Evolutionary conservation across 1,140 invertebrate species (phyloP), one percentile per base, ranked within the genome.

Genomic region (Holcopasites calliopsidis): DNA sequence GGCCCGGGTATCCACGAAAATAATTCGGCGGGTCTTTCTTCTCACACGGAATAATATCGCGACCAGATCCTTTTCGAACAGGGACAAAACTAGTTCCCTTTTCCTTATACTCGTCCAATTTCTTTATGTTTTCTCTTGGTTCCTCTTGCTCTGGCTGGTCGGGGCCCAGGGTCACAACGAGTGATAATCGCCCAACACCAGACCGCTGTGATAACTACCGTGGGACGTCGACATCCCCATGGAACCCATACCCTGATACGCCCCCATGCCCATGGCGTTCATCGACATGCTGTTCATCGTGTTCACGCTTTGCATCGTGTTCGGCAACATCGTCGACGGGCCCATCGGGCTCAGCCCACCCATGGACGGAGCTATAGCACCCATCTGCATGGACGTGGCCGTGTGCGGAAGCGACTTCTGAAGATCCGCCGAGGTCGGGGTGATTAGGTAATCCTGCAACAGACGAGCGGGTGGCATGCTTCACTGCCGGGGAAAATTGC

Each of bases 101-200:
- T 47, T n/a, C 10, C 44, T 47, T 47, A n/a, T 28, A 4, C 35
- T 4, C 4, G 4, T 4, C n/a, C 10, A 2, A 2, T 23, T 7
- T 11, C 26, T 16, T 86, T 89, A 90, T 80, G 88, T 90, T 80
- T 90, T 90, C 85, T 91, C 89, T 80, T 90, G 89, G 71, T 88
- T 89, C 58, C 88, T 88, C 78, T 91, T 91, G 70, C 85, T 76
- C 79, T 90, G 88, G 65, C 80, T 89, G 54, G 84, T 85, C 66
- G 85, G 89, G 81, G 86, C 84, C 91, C 91, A 91, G 88, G 89
- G 90, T 92, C 91, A 92, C 90, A 92, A 92, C 70, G 90, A 89
- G 58, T 91, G 91, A 76, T 91, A 92, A 47, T 92, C 90, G 47
- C 90, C 90, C 70, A 92, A 84, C 55, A 91, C 91, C 55, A 92